Percentiles rank a stretch among this genome's conserved stretches.
Evolutionary conservation across 2,797 vertebrate genomes (phyloP).

Genomic region (Chlorospingus flavigularis): DNA sequence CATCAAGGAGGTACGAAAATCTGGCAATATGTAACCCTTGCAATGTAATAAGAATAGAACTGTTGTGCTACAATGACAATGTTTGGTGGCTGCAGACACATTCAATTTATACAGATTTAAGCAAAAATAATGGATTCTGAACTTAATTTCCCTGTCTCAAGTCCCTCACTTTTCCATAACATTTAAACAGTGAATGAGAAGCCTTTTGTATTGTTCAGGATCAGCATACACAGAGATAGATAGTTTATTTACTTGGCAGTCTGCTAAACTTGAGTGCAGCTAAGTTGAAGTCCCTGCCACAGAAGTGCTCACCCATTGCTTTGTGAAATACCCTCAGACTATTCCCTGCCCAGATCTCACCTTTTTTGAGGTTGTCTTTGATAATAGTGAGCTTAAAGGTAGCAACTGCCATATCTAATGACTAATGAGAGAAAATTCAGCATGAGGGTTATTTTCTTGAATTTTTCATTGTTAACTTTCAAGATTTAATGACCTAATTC

Average conservation of each 20-base stretch:
- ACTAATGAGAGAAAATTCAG: neutral
- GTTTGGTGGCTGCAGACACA: neutral
- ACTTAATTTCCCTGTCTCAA: neutral
- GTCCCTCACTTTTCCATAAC: neutral
- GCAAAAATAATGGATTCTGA: neutral
- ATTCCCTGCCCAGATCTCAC: neutral
- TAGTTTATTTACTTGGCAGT: neutral
- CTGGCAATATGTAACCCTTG: too few species aligned
- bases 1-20: too few species aligned
- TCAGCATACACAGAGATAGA: neutral
- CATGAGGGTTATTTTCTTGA: neutral
- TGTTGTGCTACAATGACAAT: too few species aligned
- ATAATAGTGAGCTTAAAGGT: neutral
- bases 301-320: neutral
- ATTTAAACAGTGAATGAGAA: neutral
- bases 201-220: neutral
- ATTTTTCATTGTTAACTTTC: neutral
- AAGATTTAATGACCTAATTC: neutral
- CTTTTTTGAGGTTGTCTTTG: neutral
- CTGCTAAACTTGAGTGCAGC: neutral
- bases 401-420: neutral
- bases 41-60: too few species aligned
- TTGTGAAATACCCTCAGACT: neutral
- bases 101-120: neutral
- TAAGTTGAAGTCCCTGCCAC: neutral